These are phyloP conservation scores for Magallana nippona DNA, from an alignment of 2,888 invertebrate species.

Conservation along the genomic window DNA sequence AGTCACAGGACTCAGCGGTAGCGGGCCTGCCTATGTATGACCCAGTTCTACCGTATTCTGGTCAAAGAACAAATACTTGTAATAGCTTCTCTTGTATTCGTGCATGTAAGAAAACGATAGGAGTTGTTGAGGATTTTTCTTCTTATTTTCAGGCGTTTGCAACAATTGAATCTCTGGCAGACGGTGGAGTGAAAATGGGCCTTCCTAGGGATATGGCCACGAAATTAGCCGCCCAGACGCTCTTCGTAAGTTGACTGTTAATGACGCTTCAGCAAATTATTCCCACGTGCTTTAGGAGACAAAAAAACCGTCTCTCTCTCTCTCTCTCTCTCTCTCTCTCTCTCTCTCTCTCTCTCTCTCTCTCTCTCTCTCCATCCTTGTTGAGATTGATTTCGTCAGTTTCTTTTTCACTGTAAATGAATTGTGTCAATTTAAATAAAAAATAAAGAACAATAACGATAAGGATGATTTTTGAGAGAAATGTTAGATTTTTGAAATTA, in stretches of 20 bases:
- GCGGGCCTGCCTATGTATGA: constrained; percentile 4
- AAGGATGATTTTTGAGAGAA: no score
- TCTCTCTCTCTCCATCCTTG: no score
- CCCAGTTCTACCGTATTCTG: not conserved
- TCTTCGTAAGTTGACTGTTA: constrained; percentile 81
- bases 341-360: no score
- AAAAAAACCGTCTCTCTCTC: no score
- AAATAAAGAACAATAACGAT: no score
- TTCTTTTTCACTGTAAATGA: no score
- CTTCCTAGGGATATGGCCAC: constrained; percentile 92
- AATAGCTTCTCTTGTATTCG: not conserved
- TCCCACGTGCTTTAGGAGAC: no score
- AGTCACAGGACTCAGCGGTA: constrained; percentile 89
- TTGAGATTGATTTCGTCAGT: no score
- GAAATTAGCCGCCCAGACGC: constrained; percentile 93
- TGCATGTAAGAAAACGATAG: not conserved
- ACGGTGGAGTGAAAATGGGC: constrained; percentile 97
- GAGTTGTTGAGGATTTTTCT: not conserved
- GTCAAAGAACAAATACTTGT: not conserved
- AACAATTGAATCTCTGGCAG: constrained; percentile 95
- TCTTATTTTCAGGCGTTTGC: constrained; percentile 82
- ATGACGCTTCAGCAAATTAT: no score
- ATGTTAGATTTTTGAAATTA: no score
- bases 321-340: no score
- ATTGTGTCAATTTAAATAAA: no score